A percentile compares a stretch with the other conserved stretches of the same genome.
Evolutionary conservation across 2,797 vertebrate genomes (phyloP).

Genomic region (Poeciliopsis gracilis): DNA sequence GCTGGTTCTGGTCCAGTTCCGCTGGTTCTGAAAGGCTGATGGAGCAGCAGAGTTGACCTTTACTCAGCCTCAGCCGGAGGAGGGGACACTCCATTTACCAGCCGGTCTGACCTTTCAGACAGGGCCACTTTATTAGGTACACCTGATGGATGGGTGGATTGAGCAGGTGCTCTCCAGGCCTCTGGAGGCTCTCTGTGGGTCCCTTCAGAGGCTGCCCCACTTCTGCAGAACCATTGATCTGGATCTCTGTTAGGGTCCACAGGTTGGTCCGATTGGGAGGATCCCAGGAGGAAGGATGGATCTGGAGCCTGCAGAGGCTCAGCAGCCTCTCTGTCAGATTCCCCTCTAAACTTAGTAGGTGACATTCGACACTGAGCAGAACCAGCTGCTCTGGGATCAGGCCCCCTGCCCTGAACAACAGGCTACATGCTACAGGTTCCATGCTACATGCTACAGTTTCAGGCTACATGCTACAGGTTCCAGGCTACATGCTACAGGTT

Average conservation of each 20-base stretch:
- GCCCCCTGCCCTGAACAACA: conserved; percentile 4
- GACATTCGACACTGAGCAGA: conserved; percentile 38
- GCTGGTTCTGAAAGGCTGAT: not conserved
- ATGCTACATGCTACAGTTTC: not conserved
- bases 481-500: not conserved
- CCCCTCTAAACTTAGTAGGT: conserved; percentile 47
- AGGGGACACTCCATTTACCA: too few relatives aligned
- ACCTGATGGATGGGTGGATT: too few relatives aligned
- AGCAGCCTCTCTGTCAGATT: conserved; percentile 18
- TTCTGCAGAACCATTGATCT: not conserved
- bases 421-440: not conserved
- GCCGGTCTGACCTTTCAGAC: not conserved
- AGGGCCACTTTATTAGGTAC: too few relatives aligned
- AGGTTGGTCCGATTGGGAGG: not conserved
- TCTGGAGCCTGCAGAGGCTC: not conserved
- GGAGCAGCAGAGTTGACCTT: not conserved
- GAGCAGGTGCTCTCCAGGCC: too few relatives aligned
- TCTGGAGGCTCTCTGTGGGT: not conserved
- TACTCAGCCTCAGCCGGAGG: not conserved
- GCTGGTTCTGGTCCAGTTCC: too few relatives aligned
- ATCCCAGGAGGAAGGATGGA: not conserved
- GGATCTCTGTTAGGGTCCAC: not conserved
- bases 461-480: too few relatives aligned
- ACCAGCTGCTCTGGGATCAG: conserved; percentile 37
- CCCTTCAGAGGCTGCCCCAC: too few relatives aligned